Evolutionary conservation across 1,140 invertebrate species (phyloP), one percentile per base, ranked within the genome.

Genomic region (Apolygus lucorum): DNA sequence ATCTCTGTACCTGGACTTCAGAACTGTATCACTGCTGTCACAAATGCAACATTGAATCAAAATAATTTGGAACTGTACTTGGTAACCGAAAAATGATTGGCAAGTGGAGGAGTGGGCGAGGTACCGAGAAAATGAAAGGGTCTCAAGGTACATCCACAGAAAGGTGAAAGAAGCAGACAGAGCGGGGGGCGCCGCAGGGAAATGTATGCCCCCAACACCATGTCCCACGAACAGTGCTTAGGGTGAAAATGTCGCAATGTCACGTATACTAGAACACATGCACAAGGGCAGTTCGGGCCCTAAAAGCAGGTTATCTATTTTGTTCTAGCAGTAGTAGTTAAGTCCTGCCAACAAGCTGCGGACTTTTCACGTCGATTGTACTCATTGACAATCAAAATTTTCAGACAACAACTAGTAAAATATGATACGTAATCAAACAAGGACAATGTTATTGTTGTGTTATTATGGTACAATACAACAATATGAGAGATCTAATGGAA

Each of bases 201-300:
- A 59, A 59, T 4, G 4, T 11, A 17, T 59, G 4, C 22, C 54
- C 54, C 22, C 22, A 21, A 59, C 54, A 59, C 54, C 54, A 59
- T 59, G 22, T 17, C 22, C 54, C 22, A 11, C 22, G 54, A 59
- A 8, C 4, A 59, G 54, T 59, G 54, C 54, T 59, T n/a, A 13
- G 2, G 11, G 54, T 59, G 54, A 59, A 59, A 59, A 17, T 4
- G 54, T 4, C 2, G 22, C 2, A 59, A 17, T 59, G 22, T 59
- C 54, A 59, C n/a, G n/a, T 24, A 4, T 59, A 11, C 54, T 59
- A 59, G 13, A 59, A 14, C 13, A 59, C 54, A 59, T 59, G 54
- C 54, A 42, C 4, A 59, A 59, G 54, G 54, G 54, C 54, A 59
- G 22, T 4, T 59, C 11, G 34, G 22, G 54, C 54, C 54, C 54